Base-by-base conservation (phyloP, 92 coral and sea anemone genomes). In the Meandrina meandrites region DNA sequence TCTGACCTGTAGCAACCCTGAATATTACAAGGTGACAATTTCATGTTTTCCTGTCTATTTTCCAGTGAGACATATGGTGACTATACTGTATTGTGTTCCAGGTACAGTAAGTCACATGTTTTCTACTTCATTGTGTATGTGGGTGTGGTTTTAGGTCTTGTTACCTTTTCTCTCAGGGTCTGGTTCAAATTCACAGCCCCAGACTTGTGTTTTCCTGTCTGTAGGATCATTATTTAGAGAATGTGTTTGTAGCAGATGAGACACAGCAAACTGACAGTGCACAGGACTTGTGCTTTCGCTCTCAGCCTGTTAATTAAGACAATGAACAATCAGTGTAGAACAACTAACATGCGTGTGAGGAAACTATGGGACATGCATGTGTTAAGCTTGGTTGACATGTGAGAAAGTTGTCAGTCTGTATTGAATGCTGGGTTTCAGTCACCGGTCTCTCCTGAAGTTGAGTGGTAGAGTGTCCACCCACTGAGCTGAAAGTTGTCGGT, bases 141-240 rank as follows among this genome's bases (percentile, higher is more conserved):
- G 45, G 30, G 6, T 1, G 27, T 4, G 7, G 48, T 37, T 28
- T 54, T 34, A 7, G n/a, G 8, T 0, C 78, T 37, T 24, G 2
- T 17, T 14, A 95, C 98, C 98, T 88, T 91, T 93, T 27, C 90
- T 86, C 24, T 95, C 88, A 19, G 91, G 84, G 70, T 96, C 95
- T 35, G 99, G 99, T 82, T 97, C 97, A 93, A 97, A 97, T 48
- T 94, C 94, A 84, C 99, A 97, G 19, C 98, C 99, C 99, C 99
- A 97, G 8, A 97, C 99, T 85, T 97, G 99, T 7, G 99, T 97
- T 68, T 86, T 88, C 84, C 99, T 90, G 94, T 97, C 98, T n/a
- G 89, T 82, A 16, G 99, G 99, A 81, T 97, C 93, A 84, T 97
- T 97, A 56, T 97, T 97, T 22, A 97, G 92, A 21, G 99, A 97